These are phyloP conservation scores for Muricea muricata DNA, from an alignment of 92 coral and sea anemone species.

Conservation along the genomic window DNA sequence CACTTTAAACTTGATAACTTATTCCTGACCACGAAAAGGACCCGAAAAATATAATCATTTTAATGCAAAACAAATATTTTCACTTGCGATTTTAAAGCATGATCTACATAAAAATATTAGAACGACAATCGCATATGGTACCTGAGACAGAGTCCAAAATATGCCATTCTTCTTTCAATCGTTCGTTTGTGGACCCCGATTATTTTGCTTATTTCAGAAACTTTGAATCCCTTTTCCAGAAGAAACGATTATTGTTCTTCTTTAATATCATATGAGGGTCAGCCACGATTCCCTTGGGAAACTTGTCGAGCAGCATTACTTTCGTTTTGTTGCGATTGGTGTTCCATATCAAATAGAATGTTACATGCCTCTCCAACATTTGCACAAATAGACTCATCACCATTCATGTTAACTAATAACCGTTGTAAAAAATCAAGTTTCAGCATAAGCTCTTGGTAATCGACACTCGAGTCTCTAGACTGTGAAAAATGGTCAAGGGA, in stretches of 20 bases:
- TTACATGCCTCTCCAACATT: constrained; percentile 12
- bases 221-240: constrained; percentile 31
- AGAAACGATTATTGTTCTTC: constrained; percentile 36
- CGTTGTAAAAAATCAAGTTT: constrained; percentile 17
- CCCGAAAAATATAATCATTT: too few relatives aligned
- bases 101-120: too few relatives aligned
- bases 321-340: neutral
- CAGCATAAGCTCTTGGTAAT: constrained; percentile 2
- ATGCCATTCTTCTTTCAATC: constrained; percentile 32
- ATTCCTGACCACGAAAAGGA: neutral
- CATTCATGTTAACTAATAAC: constrained; percentile 5
- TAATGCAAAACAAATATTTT: too few relatives aligned
- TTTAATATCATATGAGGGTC: constrained; percentile 35
- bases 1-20: too few relatives aligned
- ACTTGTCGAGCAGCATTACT: constrained; percentile 1
- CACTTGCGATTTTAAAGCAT: too few relatives aligned
- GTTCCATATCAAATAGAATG: neutral
- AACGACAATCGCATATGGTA: neutral
- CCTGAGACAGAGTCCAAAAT: constrained; percentile 36
- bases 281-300: neutral
- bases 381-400: neutral
- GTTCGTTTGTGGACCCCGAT: constrained; percentile 18
- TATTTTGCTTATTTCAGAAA: constrained; percentile 13
- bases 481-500: neutral
- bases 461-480: neutral